Evolutionary conservation across 2,113 vertebrate species (phyloP), one percentile per base, ranked within the genome.

Genomic region (Seriola rivoliana): DNA sequence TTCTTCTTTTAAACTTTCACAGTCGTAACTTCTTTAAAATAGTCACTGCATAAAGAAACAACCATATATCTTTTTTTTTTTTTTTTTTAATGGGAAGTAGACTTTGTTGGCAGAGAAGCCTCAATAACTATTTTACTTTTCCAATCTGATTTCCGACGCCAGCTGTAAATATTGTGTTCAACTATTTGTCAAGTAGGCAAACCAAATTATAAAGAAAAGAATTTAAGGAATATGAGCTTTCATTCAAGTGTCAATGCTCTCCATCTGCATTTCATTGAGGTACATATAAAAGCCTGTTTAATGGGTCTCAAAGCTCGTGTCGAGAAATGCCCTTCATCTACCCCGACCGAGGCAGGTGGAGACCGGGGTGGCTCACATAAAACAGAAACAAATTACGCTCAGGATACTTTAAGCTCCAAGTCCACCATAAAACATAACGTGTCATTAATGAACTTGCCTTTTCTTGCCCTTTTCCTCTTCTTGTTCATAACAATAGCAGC

Each of bases 311-410:
- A 85, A 91, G 77, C 91, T 86, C 84, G 89, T 87, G 89, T 90
- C 48, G 86, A 92, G 92, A 94, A 93, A 91, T 93, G 88, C 88
- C 93, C 91, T 85, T 72, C 83, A 90, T 75, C 86, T 89, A 81
- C 85, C 81, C 85, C 70, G 63, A 68, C 68, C 4, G 21, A 75
- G 85, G 86, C 92, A 95, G 93, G 93, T 95, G 93, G 86, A 75
- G 92, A 90, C 73, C 29, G 44, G 77, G 80, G 87, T 89, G 85
- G 63, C 80, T 93, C 86, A 85, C 83, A 90, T 91, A 87, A 93
- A 93, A 91, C 87, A 91, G 85, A 81, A 89, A 92, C 75, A 91
- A 95, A 94, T 94, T 94, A 91, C 86, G 83, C 81, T 89, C 67
- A 71, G 82, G 78, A 91, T 86, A 88, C 89, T 89, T 84, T 72